Evolutionary conservation across 2,113 vertebrate genomes (phyloP).

Genomic region (Upupa epops): DNA sequence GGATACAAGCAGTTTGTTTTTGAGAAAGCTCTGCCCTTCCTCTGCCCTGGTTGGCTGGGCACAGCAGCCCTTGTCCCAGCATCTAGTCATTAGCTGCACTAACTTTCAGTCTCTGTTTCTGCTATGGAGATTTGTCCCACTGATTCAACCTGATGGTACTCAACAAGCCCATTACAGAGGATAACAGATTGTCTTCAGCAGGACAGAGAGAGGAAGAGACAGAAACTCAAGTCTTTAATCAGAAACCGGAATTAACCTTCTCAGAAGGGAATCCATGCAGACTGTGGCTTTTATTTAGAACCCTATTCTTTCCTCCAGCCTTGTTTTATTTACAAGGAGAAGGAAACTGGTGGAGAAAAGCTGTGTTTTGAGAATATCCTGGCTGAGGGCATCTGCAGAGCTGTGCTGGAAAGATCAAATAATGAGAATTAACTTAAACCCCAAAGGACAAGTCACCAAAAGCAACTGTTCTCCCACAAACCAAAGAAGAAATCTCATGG

Average conservation of each 20-base stretch:
- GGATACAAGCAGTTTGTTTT: rapidly evolving
- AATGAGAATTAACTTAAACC: background rate
- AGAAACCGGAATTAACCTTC: conserved; percentile 45
- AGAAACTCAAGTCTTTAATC: conserved; percentile 11
- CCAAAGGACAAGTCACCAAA: background rate
- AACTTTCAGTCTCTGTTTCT: background rate
- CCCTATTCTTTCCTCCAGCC: conserved; percentile 9
- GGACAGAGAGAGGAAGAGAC: conserved; percentile 25
- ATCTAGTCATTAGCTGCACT: background rate
- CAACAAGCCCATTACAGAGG: conserved; percentile 3
- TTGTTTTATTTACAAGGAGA: background rate
- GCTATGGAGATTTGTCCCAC: background rate
- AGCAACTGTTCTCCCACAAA: background rate
- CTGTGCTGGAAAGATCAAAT: background rate
- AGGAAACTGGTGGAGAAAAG: background rate
- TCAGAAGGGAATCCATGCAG: background rate
- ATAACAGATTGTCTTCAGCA: conserved; percentile 20
- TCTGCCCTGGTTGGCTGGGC: background rate
- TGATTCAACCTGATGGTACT: background rate
- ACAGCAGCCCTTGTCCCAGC: background rate
- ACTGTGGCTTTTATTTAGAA: conserved; percentile 34
- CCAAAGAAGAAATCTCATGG: background rate
- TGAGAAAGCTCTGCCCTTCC: background rate
- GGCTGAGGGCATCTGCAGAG: background rate
- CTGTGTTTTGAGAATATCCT: background rate